These are phyloP conservation scores for Eira barbara DNA, from an alignment of 2,113 vertebrate species.

Conservation along the genomic window DNA sequence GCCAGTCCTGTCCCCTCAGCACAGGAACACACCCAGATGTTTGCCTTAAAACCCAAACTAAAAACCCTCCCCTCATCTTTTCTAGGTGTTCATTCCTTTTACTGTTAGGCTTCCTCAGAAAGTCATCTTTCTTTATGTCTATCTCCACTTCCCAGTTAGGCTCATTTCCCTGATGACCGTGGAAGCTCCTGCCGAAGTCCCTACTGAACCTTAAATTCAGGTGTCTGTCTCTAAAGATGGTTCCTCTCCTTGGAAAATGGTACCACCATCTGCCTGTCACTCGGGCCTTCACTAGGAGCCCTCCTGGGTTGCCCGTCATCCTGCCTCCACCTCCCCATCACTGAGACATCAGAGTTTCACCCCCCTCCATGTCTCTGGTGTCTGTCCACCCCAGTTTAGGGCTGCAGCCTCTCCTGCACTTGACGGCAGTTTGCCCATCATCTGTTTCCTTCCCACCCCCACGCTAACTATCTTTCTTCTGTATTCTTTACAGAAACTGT, in stretches of 20 bases:
- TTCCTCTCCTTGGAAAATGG: not conserved
- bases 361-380: not conserved
- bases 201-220: not conserved
- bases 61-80: not conserved
- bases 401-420: not conserved
- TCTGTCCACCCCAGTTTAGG: not conserved
- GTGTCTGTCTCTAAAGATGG: not conserved
- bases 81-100: not conserved
- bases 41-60: not conserved
- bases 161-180: not conserved
- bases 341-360: not conserved
- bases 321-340: not conserved
- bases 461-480: not conserved
- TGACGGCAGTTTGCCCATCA: not conserved
- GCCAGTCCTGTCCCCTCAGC: not conserved
- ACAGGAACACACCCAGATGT: not conserved
- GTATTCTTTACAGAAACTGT: not conserved
- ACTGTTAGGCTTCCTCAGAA: not conserved
- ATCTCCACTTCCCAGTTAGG: not conserved
- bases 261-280: not conserved
- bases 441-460: not conserved
- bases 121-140: not conserved
- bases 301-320: not conserved
- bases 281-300: not conserved
- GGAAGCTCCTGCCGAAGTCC: not conserved